Evolutionary conservation across 2,888 invertebrate species (phyloP).

Genomic region (Branchellion lobata): DNA sequence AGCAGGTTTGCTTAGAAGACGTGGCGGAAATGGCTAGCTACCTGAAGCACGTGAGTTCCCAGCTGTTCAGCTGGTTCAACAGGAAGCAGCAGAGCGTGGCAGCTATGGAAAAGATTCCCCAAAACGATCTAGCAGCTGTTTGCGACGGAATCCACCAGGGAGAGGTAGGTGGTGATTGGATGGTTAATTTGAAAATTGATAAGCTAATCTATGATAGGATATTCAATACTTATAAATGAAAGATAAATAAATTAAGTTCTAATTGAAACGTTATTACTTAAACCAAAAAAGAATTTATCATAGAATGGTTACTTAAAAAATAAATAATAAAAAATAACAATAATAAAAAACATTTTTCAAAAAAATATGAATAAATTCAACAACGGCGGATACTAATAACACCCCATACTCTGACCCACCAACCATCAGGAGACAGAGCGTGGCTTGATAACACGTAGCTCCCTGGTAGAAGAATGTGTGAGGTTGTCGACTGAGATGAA

Average conservation of each 20-base stretch:
- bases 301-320: too few relatives aligned
- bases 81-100: not conserved
- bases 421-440: constrained; percentile 6
- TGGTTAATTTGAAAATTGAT: too few relatives aligned
- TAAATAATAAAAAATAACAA: too few relatives aligned
- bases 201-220: too few relatives aligned
- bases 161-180: not conserved
- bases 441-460: not conserved
- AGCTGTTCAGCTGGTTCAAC: not conserved
- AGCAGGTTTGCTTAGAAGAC: not conserved
- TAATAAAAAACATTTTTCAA: too few relatives aligned
- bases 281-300: too few relatives aligned
- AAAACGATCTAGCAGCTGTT: not conserved
- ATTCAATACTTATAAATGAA: too few relatives aligned
- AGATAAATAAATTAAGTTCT: too few relatives aligned
- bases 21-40: not conserved
- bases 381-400: too few relatives aligned
- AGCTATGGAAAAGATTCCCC: not conserved
- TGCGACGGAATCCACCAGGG: not conserved
- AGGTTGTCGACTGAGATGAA: not conserved
- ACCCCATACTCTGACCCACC: too few relatives aligned
- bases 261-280: too few relatives aligned
- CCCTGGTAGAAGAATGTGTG: not conserved
- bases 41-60: not conserved
- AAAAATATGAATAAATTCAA: too few relatives aligned